Base-by-base conservation (phyloP, 2,888 invertebrate species). In the Hemistola chrysoprasaria region DNA sequence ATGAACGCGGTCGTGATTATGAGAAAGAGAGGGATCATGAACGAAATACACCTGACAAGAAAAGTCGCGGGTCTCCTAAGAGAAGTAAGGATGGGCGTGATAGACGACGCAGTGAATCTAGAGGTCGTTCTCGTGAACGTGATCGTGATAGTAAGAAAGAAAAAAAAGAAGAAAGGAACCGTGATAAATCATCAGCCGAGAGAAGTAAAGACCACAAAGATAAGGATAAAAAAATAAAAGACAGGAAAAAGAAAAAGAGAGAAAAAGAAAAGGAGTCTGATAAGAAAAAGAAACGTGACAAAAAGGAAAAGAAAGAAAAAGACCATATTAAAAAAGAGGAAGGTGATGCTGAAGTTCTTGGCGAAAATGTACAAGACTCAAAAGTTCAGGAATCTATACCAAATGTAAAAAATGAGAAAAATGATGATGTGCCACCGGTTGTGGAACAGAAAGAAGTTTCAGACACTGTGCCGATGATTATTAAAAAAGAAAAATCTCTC, bases 191-290 rank as follows among this genome's bases (percentile, higher is more conserved):
- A 7, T 78, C 78, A 21, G 81, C 86, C 9, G 91, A 90, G 23
- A 74, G 85, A 60, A 81, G 60, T 50, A 88, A 79, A 50, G 91
- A 90, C 42, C 90, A 90, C 39, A 91, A 91, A 62, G 91, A 92
- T 8, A 91, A 91, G 56, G 90, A 91, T 38, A 89, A 90, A 52
- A 90, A 89, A 64, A 74, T 89, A 62, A 81, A 71, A 71, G 84
- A 66, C 66, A 88, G 64, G 76, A 91, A 84, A 65, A 90, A 86
- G 44, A 90, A 90, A 62, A 90, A 90, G 57, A 56, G 86, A 79
- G 63, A 87, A 82, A 58, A 84, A 77, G 58, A 91, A 91, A 90
- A 90, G 64, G 91, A 53, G 1, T 8, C 28, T 1, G 91, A 91
- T 40, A 89, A 90, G 54, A 91, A 89, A 65, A 77, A 89, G 66